phyloP scores from a whole-genome alignment of 2,113 vertebrate genomes.

The Phrynosoma blainvillii region DNA sequence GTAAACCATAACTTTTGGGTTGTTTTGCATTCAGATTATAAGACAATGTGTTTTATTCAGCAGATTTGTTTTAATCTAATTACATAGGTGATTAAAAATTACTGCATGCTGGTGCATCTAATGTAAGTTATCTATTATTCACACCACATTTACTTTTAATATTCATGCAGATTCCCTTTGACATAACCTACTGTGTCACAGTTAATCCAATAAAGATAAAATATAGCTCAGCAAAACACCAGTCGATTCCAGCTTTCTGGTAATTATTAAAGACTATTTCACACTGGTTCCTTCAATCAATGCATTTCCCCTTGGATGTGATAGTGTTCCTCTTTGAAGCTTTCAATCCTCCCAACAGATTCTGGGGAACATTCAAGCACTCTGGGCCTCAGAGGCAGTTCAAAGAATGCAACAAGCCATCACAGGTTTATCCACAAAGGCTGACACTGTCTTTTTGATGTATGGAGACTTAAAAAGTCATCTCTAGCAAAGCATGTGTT shows the following conservation, averaged over 20 bases:
- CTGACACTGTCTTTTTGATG: conserved; percentile 83
- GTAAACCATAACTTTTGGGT: conserved; percentile 62
- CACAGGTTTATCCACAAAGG: conserved; percentile 83
- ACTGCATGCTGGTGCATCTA: conserved; percentile 80
- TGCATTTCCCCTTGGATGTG: conserved; percentile 74
- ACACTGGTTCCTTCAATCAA: conserved; percentile 80
- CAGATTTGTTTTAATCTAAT: conserved; percentile 83
- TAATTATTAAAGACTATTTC: conserved; percentile 86
- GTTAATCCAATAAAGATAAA: conserved; percentile 88
- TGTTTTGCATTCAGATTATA: conserved; percentile 72
- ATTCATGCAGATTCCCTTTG: conserved; percentile 85
- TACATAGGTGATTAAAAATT: conserved; percentile 83
- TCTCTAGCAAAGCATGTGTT: conserved; percentile 77
- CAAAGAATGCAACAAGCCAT: conserved; percentile 81
- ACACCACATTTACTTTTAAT: conserved; percentile 88
- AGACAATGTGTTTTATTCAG: conserved; percentile 80
- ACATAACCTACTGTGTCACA: conserved; percentile 87
- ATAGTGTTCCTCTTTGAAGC: conserved; percentile 79
- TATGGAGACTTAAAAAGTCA: conserved; percentile 81
- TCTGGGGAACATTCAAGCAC: conserved; percentile 71
- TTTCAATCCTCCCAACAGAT: conserved; percentile 77
- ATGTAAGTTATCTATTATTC: conserved; percentile 87
- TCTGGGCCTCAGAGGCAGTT: conserved; percentile 76
- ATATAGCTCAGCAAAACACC: conserved; percentile 82
- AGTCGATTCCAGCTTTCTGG: conserved; percentile 81